Percentiles rank a stretch among this genome's conserved stretches.
phyloP scores from a whole-genome alignment of 2,113 vertebrate species.

The Sturnus vulgaris region DNA sequence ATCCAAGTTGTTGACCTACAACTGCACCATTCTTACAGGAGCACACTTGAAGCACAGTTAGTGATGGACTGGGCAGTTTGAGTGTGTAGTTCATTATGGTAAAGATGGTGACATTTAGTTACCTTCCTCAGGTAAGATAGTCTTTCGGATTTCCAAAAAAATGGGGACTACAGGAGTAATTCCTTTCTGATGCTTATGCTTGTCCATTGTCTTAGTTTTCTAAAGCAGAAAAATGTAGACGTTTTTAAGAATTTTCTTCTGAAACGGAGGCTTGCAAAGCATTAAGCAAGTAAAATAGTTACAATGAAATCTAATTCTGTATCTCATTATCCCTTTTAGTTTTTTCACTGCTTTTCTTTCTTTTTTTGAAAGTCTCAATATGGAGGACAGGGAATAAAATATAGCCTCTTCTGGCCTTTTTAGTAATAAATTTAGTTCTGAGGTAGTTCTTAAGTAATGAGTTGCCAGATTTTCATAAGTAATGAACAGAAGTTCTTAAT shows the following conservation, averaged over 20 bases:
- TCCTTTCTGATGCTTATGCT: neutral
- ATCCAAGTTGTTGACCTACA: neutral
- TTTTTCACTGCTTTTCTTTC: neutral
- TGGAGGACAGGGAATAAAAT: neutral
- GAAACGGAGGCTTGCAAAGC: neutral
- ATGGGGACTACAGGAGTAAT: neutral
- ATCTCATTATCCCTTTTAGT: neutral
- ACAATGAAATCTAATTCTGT: neutral
- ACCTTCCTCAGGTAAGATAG: neutral
- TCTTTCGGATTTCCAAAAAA: neutral
- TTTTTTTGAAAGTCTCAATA: neutral
- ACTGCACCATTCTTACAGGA: neutral
- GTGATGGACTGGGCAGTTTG: neutral
- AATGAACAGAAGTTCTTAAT: neutral
- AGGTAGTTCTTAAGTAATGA: neutral
- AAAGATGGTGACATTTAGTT: neutral
- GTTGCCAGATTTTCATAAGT: neutral
- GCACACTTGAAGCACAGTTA: neutral
- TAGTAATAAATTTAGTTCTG: neutral
- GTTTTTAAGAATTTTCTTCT: neutral
- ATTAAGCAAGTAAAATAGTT: neutral
- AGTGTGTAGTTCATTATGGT: neutral
- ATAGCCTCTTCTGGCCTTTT: neutral
- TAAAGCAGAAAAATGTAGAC: neutral
- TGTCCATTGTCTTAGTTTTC: neutral